Base-by-base conservation (phyloP, 2,888 invertebrate genomes). In the Silvanus unidentatus region DNA sequence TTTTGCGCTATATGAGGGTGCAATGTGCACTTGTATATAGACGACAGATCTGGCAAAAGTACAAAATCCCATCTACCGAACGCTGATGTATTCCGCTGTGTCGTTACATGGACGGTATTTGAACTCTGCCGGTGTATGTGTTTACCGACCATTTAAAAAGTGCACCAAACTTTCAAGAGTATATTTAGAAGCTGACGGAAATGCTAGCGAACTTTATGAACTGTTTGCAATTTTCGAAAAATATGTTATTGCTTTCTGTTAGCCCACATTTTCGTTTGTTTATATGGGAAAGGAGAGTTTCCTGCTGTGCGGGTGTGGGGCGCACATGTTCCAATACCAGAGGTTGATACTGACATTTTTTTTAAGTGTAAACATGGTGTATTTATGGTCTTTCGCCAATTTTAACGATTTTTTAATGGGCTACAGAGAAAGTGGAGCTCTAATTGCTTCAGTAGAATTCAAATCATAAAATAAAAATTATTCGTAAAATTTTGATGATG, bases 121-220 rank as follows among this genome's bases (percentile, higher is more conserved):
- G 55, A 55, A 53, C 55, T 55, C 49, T 49, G 42, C 44, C 50
- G 8, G 3, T 22, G 22, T 22, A 22, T 22, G n/a, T 55, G 51
- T 55, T 55, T 53, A 55, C 51, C 46, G 39, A 47, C 42, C 42
- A 48, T 54, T 54, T 54, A 49, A 54, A 55, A 55, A 53, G 50
- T 55, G 51, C 55, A 53, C 50, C 50, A 50, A 50, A 50, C 50
- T 49, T 49, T 45, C 40, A 36, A 37, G 37, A 45, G 49, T 50
- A 50, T 50, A 44, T 50, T 50, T 50, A 50, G 50, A 45, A 41
- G 47, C 49, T 47, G 47, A 45, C 50, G 47, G 50, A 50, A 50
- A 47, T 29, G 39, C 16, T 28, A 11, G n/a, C 16, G 22, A 45
- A 45, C 38, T 48, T 48, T 48, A 48, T 48, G 46, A 46, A 47